Conservation (phyloP, 2,113 vertebrate species). For the Laticauda laticaudata region DNA sequence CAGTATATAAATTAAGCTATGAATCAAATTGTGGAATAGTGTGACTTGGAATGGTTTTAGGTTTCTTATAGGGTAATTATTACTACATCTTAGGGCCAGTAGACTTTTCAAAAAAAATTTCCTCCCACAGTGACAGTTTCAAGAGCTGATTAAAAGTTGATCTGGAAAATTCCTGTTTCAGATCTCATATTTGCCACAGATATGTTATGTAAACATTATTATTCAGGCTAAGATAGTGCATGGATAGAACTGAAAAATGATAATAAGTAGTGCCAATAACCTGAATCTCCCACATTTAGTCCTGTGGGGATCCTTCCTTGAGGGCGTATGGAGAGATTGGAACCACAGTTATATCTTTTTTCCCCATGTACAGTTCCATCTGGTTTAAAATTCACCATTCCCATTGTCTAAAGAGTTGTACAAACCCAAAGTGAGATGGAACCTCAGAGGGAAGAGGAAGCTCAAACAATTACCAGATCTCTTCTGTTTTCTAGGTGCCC, state of each 20-base stretch:
- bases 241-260: neutral
- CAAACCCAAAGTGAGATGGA: neutral
- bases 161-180: neutral
- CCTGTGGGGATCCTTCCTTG: neutral
- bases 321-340: neutral
- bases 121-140: neutral
- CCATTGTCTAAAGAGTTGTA: neutral
- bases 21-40: neutral
- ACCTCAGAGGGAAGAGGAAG: neutral
- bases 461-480: neutral
- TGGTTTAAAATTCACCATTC: neutral
- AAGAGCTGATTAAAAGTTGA: neutral
- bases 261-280: neutral
- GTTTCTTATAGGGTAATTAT: neutral
- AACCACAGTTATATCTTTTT: neutral
- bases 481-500: constrained; percentile 73
- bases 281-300: neutral
- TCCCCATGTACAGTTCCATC: neutral
- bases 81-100: neutral
- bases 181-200: neutral
- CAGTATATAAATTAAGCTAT: neutral
- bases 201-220: neutral
- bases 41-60: neutral
- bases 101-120: neutral
- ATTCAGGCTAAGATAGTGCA: neutral